Evolutionary conservation across 1,140 invertebrate genomes (phyloP).

Genomic region (Drosophila sulfurigaster): DNA sequence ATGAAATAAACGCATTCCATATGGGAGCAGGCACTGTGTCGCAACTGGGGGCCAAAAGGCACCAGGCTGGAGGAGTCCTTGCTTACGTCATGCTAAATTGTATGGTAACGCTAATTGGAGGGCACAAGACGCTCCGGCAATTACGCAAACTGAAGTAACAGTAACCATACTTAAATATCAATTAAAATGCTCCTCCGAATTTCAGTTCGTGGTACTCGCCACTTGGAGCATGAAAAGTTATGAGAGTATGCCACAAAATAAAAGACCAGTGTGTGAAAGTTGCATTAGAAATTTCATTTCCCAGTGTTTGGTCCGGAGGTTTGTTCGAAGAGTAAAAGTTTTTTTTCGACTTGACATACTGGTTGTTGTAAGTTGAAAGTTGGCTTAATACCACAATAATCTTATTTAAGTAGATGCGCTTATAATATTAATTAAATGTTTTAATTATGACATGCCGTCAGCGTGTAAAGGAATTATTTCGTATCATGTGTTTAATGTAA

Average conservation of each 20-base stretch:
- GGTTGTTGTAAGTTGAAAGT: no score
- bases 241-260: constrained; percentile 50
- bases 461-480: no score
- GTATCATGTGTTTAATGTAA: no score
- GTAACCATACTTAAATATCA: constrained; percentile 73
- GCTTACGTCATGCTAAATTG: constrained; percentile 65
- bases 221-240: not conserved
- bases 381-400: no score
- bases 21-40: constrained; percentile 18
- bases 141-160: constrained; percentile 41
- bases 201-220: constrained; percentile 9
- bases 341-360: no score
- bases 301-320: constrained; percentile 20
- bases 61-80: constrained; percentile 1
- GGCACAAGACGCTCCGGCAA: constrained; percentile 60
- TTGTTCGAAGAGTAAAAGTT: no score
- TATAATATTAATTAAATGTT: no score
- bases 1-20: constrained; percentile 44
- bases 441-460: no score
- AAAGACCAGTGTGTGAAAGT: constrained; percentile 15
- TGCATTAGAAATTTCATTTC: constrained; percentile 67
- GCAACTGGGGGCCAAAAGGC: no score
- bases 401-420: no score
- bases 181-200: constrained; percentile 57
- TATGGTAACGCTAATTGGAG: constrained; percentile 60